Evolutionary conservation across 2,113 vertebrate genomes (phyloP).

Genomic region (Austrofundulus limnaeus): DNA sequence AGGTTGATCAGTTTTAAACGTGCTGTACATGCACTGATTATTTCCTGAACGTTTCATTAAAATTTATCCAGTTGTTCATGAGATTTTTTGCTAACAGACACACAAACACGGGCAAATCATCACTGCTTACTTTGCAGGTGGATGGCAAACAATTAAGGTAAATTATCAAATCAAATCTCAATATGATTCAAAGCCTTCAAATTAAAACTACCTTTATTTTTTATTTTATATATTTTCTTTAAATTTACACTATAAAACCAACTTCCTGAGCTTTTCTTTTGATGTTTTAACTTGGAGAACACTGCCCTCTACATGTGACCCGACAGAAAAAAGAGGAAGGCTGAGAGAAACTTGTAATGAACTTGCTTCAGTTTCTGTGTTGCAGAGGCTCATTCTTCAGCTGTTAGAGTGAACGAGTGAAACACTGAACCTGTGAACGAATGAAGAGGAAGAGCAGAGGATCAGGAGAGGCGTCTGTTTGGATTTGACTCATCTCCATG

Average conservation of each 20-base stretch:
- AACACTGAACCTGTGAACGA: constrained; percentile 53
- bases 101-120: no score
- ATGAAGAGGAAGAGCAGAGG: constrained; percentile 56
- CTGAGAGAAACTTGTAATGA: constrained; percentile 54
- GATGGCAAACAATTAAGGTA: no score
- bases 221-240: no score
- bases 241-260: background rate
- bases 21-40: no score
- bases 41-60: no score
- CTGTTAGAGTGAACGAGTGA: constrained; percentile 66
- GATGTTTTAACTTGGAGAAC: constrained; percentile 65
- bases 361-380: constrained; percentile 52
- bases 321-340: constrained; percentile 18
- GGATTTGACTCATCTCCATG: constrained; percentile 65
- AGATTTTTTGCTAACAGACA: no score
- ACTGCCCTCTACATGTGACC: constrained; percentile 76
- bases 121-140: no score
- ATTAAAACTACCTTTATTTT: no score
- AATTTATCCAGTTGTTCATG: no score
- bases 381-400: constrained; percentile 58
- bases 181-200: no score
- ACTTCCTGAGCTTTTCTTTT: background rate
- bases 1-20: no score
- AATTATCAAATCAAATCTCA: no score
- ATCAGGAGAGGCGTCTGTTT: constrained; percentile 40